Base-by-base conservation (phyloP, 2,797 vertebrate genomes). In the Sebastes iracundus region DNA sequence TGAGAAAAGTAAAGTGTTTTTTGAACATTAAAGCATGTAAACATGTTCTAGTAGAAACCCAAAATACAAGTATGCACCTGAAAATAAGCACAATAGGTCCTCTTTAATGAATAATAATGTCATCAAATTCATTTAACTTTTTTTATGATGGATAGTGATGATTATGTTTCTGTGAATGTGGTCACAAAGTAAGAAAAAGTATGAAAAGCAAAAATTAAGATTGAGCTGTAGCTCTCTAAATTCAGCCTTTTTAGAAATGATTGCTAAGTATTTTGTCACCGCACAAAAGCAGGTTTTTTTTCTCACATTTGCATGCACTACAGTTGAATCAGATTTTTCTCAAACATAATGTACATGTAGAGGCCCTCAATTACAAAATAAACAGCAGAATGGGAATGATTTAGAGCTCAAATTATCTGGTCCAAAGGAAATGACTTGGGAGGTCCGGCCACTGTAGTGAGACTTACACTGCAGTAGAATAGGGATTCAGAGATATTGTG, bases 251-350 rank as follows among this genome's bases (percentile, higher is more conserved):
- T 63, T 13, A 32, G 16, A 32, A 59, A 32, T 28, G n/a, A 82
- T 84, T 84, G 80, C 69, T 81, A 62, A 63, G 72, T 75, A 58
- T 87, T 80, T 81, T 66, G 87, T 77, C 32, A 80, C 60, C 79
- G 74, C 53, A 73, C 6, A 55, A 64, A 75, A 6, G 32, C 52
- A 25, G 16, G 6, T 2, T 68, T 69, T 75, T 77, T 46, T 46
- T 28, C 63, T 87, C 35, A 63, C 82, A 81, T 91, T 75, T 83
- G 67, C 70, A 79, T 72, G 63, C 20, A 22, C 55, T 77, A n/a
- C 23, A 90, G 84, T 92, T 85, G 62, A 86, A 89, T 79, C 62
- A 30, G 70, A 59, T 73, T 87, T 87, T 81, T 83, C 58, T n/a
- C 66, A 72, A 86, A 88, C 81, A 72, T 75, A 79, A 84, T 75